Percentiles rank a stretch among this genome's conserved stretches.
Conservation (phyloP, 2,888 invertebrate genomes). For the Harpagoxenus sublaevis region DNA sequence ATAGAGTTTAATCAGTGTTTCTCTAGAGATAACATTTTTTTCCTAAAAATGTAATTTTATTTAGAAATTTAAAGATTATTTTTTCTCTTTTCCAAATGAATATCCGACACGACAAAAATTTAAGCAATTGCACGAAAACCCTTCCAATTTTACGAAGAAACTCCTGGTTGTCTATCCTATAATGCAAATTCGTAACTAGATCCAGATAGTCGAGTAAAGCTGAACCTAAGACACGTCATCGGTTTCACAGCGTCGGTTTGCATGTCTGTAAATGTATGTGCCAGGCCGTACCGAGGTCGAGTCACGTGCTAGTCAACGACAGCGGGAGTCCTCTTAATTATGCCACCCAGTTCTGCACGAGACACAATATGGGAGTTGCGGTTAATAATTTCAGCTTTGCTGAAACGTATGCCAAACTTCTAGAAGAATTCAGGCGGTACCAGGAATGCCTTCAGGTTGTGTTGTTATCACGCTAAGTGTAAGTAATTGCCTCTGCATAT, state of each 20-base stretch:
- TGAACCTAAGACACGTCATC: constrained; percentile 39
- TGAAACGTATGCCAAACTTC: constrained; percentile 59
- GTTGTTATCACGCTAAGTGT: constrained; percentile 47
- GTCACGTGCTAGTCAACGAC: constrained; percentile 57
- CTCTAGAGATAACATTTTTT: background rate
- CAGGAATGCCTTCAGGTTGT: constrained; percentile 25
- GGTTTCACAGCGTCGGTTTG: constrained; percentile 42
- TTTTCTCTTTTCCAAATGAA: background rate
- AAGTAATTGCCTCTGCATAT: constrained; percentile 53
- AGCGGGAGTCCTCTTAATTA: constrained; percentile 66
- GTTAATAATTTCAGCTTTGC: constrained; percentile 44
- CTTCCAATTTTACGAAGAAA: constrained; percentile 28
- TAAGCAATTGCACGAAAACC: background rate
- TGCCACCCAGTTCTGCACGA: constrained; percentile 52
- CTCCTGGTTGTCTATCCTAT: constrained; percentile 4
- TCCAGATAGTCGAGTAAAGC: constrained; percentile 40
- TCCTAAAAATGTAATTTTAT: background rate
- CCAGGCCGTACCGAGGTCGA: constrained; percentile 69
- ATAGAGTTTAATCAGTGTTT: background rate
- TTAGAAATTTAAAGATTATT: background rate
- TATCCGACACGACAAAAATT: background rate
- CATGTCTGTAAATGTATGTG: constrained; percentile 64
- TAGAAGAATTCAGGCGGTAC: constrained; percentile 61
- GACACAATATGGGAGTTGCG: constrained; percentile 61
- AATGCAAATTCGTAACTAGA: constrained; percentile 52